Conservation (phyloP, 2,113 vertebrate species). For the Myodes glareolus region DNA sequence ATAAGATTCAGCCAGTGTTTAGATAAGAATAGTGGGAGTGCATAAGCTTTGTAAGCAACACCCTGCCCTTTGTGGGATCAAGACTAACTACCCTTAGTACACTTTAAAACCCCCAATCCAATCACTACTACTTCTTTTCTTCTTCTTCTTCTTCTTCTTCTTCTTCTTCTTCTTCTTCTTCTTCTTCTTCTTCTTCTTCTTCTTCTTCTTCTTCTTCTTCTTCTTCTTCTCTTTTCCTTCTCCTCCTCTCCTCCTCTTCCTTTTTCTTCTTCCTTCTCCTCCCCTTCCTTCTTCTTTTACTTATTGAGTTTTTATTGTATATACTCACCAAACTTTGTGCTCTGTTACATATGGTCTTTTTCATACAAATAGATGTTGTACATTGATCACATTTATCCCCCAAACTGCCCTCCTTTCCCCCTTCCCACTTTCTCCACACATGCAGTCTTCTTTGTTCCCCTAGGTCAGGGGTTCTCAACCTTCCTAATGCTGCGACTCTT, state of each 20-base stretch:
- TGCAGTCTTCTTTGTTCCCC: not conserved
- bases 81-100: not conserved
- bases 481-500: not conserved
- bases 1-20: slow-evolving; percentile 11
- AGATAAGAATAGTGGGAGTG: not conserved
- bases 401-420: no score
- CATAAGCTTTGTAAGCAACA: not conserved
- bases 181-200: no score
- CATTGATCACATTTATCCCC: not conserved
- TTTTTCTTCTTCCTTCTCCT: no score
- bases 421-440: not conserved
- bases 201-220: no score
- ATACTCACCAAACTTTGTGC: not conserved
- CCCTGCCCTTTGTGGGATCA: slow-evolving; percentile 5
- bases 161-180: no score
- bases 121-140: not conserved
- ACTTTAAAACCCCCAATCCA: not conserved
- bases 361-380: not conserved
- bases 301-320: not conserved
- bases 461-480: not conserved
- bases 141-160: no score
- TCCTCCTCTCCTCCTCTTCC: no score
- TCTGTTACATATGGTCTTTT: not conserved
- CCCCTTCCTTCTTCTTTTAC: not conserved
- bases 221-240: no score